Percentiles rank a stretch among this genome's conserved stretches.
phyloP scores from a whole-genome alignment of 2,797 vertebrate species.

The Pseudochromis fuscus region DNA sequence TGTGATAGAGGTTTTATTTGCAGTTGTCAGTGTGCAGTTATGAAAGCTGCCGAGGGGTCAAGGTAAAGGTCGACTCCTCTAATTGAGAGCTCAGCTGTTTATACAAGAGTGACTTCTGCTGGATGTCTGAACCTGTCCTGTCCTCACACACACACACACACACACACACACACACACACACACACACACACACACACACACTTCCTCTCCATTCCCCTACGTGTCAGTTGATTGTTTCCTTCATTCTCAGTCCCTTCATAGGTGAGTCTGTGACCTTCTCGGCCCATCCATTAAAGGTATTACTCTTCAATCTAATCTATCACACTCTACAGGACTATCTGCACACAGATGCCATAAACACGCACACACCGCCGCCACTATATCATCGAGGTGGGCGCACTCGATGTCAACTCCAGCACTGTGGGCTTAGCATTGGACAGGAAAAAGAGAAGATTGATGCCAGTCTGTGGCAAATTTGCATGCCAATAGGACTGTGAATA shows the following conservation, averaged over 20 bases:
- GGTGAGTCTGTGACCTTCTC: slow-evolving; percentile 70
- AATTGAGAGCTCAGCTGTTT: slow-evolving; percentile 40
- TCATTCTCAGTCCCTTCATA: slow-evolving; percentile 54
- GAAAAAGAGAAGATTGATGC: slow-evolving; percentile 64
- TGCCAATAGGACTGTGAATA: slow-evolving; percentile 70
- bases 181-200: neutral
- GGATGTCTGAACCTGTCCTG: slow-evolving; percentile 12
- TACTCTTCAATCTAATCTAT: slow-evolving; percentile 69
- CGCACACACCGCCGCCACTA: slow-evolving; percentile 33
- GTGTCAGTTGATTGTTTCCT: slow-evolving; percentile 54
- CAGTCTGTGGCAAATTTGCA: slow-evolving; percentile 68
- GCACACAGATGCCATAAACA: slow-evolving; percentile 35
- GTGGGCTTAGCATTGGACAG: slow-evolving; percentile 36
- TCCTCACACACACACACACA: neutral
- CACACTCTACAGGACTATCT: slow-evolving; percentile 22
- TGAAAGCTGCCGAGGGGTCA: slow-evolving; percentile 19
- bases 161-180: neutral
- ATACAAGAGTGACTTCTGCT: slow-evolving; percentile 33
- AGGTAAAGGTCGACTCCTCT: slow-evolving; percentile 28
- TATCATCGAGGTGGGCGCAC: slow-evolving; percentile 43
- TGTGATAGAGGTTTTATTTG: slow-evolving; percentile 4
- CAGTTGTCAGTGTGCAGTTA: slow-evolving; percentile 1
- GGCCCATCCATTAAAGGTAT: slow-evolving; percentile 71
- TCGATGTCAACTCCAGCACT: slow-evolving; percentile 44
- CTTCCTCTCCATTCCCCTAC: slow-evolving; percentile 18